These are phyloP conservation scores for Phrixothrix hirtus DNA, from an alignment of 2,888 invertebrate species.

Conservation along the genomic window DNA sequence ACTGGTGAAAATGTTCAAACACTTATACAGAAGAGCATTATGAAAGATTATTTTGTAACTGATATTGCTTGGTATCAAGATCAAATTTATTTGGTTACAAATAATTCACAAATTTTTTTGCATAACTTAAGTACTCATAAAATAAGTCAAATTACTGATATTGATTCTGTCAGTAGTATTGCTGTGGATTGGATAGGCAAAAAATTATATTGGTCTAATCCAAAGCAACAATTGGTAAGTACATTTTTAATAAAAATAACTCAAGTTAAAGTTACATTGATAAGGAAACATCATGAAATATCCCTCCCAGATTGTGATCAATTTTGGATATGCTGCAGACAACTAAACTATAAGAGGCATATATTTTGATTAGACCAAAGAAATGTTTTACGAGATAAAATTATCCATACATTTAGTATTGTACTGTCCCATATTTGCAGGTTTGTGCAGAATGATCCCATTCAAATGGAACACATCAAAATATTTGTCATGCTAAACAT, in stretches of 20 bases:
- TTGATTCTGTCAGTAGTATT: slow-evolving; percentile 76
- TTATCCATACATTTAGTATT: too few relatives aligned
- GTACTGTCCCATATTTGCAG: too few relatives aligned
- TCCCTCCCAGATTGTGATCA: too few relatives aligned
- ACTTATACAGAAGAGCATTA: slow-evolving; percentile 64
- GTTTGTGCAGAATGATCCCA: too few relatives aligned
- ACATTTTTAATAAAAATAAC: background rate
- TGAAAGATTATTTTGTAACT: slow-evolving; percentile 66
- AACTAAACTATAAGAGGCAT: too few relatives aligned
- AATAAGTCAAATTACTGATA: slow-evolving; percentile 63
- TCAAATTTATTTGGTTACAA: slow-evolving; percentile 73
- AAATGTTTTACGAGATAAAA: too few relatives aligned
- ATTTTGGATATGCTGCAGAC: too few relatives aligned
- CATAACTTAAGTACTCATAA: slow-evolving; percentile 69
- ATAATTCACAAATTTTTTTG: slow-evolving; percentile 71
- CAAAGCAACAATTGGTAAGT: slow-evolving; percentile 79
- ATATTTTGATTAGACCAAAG: too few relatives aligned
- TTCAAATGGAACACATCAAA: too few relatives aligned
- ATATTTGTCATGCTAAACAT: too few relatives aligned
- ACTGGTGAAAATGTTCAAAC: slow-evolving; percentile 76
- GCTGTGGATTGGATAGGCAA: slow-evolving; percentile 91
- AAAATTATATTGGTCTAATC: slow-evolving; percentile 89
- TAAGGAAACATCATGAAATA: too few relatives aligned
- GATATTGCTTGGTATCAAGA: slow-evolving; percentile 81
- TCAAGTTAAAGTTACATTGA: slow-evolving; percentile 12